phyloP scores from a whole-genome alignment of 64 coral and sea anemone species.

The Hydrozoanthus tunicans region DNA sequence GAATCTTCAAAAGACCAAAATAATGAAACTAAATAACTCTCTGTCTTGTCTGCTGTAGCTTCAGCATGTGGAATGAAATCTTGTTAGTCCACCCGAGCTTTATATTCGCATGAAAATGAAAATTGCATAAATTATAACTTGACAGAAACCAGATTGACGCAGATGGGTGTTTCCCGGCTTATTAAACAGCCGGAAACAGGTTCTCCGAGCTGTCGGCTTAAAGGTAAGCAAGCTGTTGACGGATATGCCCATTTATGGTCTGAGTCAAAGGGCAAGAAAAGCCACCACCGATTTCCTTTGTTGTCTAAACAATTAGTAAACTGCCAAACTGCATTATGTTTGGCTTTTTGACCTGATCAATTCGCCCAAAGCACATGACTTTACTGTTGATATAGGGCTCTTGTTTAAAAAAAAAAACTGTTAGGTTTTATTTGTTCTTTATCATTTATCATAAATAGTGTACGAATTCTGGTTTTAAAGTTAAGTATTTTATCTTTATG shows the following conservation, averaged over 20 bases:
- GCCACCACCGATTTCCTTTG: conserved; percentile 11
- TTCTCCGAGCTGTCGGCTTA: not conserved
- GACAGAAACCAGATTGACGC: conserved; percentile 17
- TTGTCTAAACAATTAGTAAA: not conserved
- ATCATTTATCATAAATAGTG: too few species aligned
- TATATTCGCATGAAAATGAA: not conserved
- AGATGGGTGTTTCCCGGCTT: not conserved
- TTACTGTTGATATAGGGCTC: not conserved
- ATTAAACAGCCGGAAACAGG: not conserved
- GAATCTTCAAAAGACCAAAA: not conserved
- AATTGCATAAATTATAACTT: conserved; percentile 14
- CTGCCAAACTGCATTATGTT: not conserved
- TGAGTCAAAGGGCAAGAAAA: conserved; percentile 10
- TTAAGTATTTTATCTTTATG: not conserved
- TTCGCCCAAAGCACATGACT: not conserved
- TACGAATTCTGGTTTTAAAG: too few species aligned
- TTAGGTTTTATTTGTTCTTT: not conserved
- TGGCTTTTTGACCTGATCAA: not conserved
- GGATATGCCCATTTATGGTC: conserved; percentile 10
- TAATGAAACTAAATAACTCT: not conserved
- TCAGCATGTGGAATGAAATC: not conserved
- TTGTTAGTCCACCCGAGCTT: not conserved
- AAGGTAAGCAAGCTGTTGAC: not conserved
- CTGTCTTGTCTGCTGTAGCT: not conserved
- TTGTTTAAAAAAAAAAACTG: not conserved